Evolutionary conservation across 2,888 invertebrate genomes (phyloP).

Genomic region (Tineola bisselliella): DNA sequence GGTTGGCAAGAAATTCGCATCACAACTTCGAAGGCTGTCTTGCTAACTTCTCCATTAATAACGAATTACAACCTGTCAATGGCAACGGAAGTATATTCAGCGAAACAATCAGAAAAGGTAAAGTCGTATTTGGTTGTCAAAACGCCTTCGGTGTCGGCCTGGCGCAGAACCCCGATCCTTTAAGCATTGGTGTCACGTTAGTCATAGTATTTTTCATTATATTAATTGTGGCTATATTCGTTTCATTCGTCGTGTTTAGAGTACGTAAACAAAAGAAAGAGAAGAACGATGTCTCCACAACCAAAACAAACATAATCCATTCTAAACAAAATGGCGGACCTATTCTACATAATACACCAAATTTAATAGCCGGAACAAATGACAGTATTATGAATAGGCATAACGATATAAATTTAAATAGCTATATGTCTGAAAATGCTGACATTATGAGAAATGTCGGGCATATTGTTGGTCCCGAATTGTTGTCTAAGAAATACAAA

Average conservation of each 20-base stretch:
- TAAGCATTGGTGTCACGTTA: slow-evolving; percentile 91
- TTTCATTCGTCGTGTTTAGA: slow-evolving; percentile 92
- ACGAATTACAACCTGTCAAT: slow-evolving; percentile 88
- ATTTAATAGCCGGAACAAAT: slow-evolving; percentile 72
- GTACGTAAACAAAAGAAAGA: slow-evolving; percentile 88
- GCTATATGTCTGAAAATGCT: slow-evolving; percentile 77
- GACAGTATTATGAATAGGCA: slow-evolving; percentile 76
- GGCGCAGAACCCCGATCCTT: slow-evolving; percentile 82
- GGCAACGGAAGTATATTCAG: slow-evolving; percentile 86
- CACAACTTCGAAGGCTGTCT: slow-evolving; percentile 88
- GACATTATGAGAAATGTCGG: slow-evolving; percentile 80
- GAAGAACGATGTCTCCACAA: slow-evolving; percentile 74
- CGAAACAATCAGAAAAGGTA: slow-evolving; percentile 76
- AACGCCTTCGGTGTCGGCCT: slow-evolving; percentile 80
- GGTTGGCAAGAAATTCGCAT: slow-evolving; percentile 63
- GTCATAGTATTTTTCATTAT: slow-evolving; percentile 95
- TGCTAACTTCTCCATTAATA: slow-evolving; percentile 88
- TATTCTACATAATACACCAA: slow-evolving; percentile 75
- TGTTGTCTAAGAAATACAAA: slow-evolving; percentile 89
- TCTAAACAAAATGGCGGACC: slow-evolving; percentile 81
- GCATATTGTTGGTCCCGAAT: slow-evolving; percentile 84
- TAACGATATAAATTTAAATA: slow-evolving; percentile 75
- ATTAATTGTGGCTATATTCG: slow-evolving; percentile 85
- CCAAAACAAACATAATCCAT: slow-evolving; percentile 75
- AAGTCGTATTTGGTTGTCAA: slow-evolving; percentile 78